Conservation (phyloP, 2,888 invertebrate species). For the Xylota sylvarum region DNA sequence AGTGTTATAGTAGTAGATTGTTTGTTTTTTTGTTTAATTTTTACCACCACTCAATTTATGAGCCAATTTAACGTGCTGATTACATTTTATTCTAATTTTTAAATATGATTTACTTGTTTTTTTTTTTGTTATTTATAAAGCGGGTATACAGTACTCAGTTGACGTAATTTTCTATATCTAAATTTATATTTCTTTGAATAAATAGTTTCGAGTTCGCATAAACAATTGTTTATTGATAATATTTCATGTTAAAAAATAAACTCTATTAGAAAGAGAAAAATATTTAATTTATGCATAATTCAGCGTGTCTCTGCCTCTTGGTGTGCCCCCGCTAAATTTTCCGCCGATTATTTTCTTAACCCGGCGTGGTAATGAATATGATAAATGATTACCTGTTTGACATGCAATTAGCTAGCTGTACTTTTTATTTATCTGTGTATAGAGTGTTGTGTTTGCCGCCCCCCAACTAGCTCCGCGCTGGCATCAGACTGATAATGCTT, state of each 20-base stretch:
- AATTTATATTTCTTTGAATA: constrained; percentile 54
- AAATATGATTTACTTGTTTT: constrained; percentile 1
- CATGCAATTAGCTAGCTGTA: constrained; percentile 73
- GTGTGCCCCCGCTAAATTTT: constrained; percentile 32
- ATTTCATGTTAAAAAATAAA: constrained; percentile 38
- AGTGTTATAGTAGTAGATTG: constrained; percentile 28
- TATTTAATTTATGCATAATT: constrained; percentile 48
- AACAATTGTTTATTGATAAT: constrained; percentile 46
- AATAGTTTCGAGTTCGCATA: constrained; percentile 58
- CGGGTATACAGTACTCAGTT: constrained; percentile 35
- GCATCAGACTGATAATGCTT: constrained; percentile 42
- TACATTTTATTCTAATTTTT: background rate
- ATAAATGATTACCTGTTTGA: constrained; percentile 74
- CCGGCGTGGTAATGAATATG: constrained; percentile 65
- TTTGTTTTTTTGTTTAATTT: background rate
- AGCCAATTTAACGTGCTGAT: constrained; percentile 55
- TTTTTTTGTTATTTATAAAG: constrained; percentile 13
- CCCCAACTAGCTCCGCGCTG: background rate
- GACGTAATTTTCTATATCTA: constrained; percentile 43
- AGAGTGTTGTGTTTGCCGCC: background rate
- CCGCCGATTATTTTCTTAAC: constrained; percentile 50
- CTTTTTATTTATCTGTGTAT: constrained; percentile 28
- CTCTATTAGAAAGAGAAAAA: constrained; percentile 14
- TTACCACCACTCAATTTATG: constrained; percentile 37
- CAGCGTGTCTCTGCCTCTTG: constrained; percentile 38